A percentile compares a stretch with the other conserved stretches of the same genome.
Evolutionary conservation across 2,888 invertebrate species (phyloP).

Genomic region (Cryptocephalus moraei): DNA sequence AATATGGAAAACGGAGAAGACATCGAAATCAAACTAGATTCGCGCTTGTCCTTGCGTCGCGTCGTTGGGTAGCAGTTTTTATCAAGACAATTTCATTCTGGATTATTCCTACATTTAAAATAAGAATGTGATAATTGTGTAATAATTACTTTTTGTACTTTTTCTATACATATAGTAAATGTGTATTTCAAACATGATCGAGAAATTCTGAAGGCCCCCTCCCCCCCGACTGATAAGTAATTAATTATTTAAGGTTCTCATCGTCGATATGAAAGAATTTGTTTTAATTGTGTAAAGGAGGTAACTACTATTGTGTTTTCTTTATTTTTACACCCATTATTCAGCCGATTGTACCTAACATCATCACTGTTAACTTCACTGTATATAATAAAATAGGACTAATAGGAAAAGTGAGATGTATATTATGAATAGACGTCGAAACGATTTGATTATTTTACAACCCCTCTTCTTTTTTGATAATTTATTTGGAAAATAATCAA

Average conservation of each 20-base stretch:
- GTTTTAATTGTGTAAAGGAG: too few relatives aligned
- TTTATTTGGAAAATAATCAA: slow-evolving; percentile 2
- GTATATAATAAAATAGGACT: slow-evolving; percentile 4
- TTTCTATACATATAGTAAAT: slow-evolving; percentile 11
- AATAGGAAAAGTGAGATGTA: slow-evolving; percentile 6
- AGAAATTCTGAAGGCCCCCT: too few relatives aligned
- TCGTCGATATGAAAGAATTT: too few relatives aligned
- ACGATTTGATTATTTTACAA: slow-evolving; percentile 1
- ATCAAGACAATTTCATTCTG: too few relatives aligned
- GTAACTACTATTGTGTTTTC: too few relatives aligned
- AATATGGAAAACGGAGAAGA: slow-evolving; percentile 78
- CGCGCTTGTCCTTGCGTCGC: neutral
- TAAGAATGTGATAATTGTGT: slow-evolving; percentile 13
- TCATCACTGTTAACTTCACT: neutral
- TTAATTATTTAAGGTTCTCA: too few relatives aligned
- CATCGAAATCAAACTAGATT: slow-evolving; percentile 30
- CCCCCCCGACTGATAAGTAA: too few relatives aligned
- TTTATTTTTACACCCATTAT: too few relatives aligned
- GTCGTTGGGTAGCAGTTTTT: too few relatives aligned
- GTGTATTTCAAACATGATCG: slow-evolving; percentile 5
- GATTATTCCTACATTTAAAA: too few relatives aligned
- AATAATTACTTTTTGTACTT: slow-evolving; percentile 16
- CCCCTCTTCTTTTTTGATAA: slow-evolving; percentile 1
- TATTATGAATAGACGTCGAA: slow-evolving; percentile 1
- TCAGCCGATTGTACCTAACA: neutral